Evolutionary conservation across 2,797 vertebrate species (phyloP), one percentile per base, ranked within the genome.

Genomic region (Alosa sapidissima): DNA sequence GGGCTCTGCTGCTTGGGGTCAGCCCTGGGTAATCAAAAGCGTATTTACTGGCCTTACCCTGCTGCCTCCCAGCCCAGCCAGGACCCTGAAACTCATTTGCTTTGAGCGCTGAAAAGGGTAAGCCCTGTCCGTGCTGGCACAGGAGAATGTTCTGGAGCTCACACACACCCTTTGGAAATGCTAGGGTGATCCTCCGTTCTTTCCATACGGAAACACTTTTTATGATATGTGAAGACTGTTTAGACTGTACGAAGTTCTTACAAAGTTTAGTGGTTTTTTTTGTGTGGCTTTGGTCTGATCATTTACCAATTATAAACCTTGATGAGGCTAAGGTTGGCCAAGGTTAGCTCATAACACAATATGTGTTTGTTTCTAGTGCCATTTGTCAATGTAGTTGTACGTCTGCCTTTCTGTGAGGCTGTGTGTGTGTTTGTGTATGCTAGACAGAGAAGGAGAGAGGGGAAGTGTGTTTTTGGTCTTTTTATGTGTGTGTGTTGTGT

Each of bases 11-110:
- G 84, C 89, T 54, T 87, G 86, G 85, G 85, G 87, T 90, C 82
- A 84, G 86, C 82, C 81, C 84, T 88, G 88, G 89, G 88, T 91
- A 92, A 92, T 93, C 90, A 92, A 91, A 93, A 91, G 68, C 47
- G 84, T 89, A 91, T 92, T 91, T 91, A 89, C 90, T 91, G 85
- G 86, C 86, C 89, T 91, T 89, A 90, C 87, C 92, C 87, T 88
- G 85, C 86, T 81, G 84, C 88, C 84, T 89, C 87, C 82, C 83
- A 85, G 87, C 86, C 86, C 86, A 62, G 72, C 83, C 86, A 89
- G 90, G 89, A 90, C 89, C 84, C 85, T 86, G 86, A 92, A 92
- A 91, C 90, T 91, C 87, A 91, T 92, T 90, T 89, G 86, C 84
- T 91, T 89, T 36, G 0, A 82, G 68, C 84, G 86, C 78, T 9